phyloP scores from a whole-genome alignment of 2,113 vertebrate species.

The Globicephala melas region DNA sequence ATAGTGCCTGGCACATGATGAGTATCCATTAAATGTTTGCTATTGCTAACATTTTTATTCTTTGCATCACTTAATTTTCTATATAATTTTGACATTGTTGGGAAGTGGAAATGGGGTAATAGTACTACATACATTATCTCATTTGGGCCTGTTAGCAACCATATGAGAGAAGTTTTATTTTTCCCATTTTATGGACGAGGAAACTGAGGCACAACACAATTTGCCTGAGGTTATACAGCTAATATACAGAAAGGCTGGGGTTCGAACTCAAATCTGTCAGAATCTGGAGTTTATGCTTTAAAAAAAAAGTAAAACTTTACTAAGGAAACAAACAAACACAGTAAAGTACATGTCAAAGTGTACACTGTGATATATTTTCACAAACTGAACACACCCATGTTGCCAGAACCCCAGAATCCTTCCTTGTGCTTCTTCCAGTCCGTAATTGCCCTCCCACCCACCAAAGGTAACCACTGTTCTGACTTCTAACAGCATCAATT shows the following conservation, averaged over 20 bases:
- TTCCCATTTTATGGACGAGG: background rate
- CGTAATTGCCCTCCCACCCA: background rate
- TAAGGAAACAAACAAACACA: background rate
- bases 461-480: background rate
- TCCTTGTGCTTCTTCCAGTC: background rate
- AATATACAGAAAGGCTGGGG: too few relatives aligned
- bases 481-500: background rate
- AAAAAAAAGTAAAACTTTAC: background rate
- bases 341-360: background rate
- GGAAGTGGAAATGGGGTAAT: background rate
- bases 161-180: background rate
- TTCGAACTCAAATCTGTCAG: background rate
- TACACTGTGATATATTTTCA: background rate
- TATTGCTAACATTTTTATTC: background rate
- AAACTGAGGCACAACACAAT: background rate
- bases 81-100: background rate
- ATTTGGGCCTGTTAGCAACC: background rate
- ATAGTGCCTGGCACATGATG: background rate
- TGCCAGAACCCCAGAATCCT: background rate
- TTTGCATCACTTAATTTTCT: background rate
- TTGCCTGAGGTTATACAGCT: too few relatives aligned
- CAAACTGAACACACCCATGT: background rate
- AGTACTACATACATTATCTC: background rate
- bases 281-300: background rate
- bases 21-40: background rate